Evolutionary conservation across 2,888 invertebrate species (phyloP), one percentile per base, ranked within the genome.

Genomic region (Cacoxenus indagator): DNA sequence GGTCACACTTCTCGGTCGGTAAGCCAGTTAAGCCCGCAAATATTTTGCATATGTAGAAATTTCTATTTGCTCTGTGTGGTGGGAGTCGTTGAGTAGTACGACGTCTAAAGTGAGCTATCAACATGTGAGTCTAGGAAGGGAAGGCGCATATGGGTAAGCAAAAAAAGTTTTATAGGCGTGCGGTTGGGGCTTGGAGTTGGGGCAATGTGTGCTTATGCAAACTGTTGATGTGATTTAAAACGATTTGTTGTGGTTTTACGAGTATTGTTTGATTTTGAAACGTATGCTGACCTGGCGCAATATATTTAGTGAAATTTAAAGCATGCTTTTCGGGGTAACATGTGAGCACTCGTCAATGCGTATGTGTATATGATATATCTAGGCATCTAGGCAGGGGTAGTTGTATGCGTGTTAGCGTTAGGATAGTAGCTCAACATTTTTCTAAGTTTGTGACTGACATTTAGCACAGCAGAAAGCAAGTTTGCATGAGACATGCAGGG

Each of bases 201-300:
- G 45, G 27, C 4, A 4, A 11, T 14, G 46, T 37, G 65, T 64
- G 57, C 11, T 17, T 59, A 27, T 24, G 80, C 82, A 81, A 79
- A 83, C 83, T 80, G 80, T 80, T 80, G 83, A 83, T 83, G 78
- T 82, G 80, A 80, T 76, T 80, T 80, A 83, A 31, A 83, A 81
- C 81, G 82, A 83, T 83, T 81, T 81, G 81, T 80, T 81, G 78
- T 76, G 82, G 81, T 78, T 76, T 82, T 77, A 71, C n/a, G n/a
- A n/a, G n/a, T n/a, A n/a, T 59, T 67, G 54, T 14, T 31, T 37
- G 22, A 24, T 51, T 71, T 72, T 62, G 54, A 57, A 67, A 67
- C 17, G 54, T 26, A 59, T 29, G 59, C 59, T 59, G 59, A 59
- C 59, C 59, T 59, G 8, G 37, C 59, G 31, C 59, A 59, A 59